Base-by-base conservation (phyloP, 1,140 invertebrate species). In the Elymnias hypermnestra region DNA sequence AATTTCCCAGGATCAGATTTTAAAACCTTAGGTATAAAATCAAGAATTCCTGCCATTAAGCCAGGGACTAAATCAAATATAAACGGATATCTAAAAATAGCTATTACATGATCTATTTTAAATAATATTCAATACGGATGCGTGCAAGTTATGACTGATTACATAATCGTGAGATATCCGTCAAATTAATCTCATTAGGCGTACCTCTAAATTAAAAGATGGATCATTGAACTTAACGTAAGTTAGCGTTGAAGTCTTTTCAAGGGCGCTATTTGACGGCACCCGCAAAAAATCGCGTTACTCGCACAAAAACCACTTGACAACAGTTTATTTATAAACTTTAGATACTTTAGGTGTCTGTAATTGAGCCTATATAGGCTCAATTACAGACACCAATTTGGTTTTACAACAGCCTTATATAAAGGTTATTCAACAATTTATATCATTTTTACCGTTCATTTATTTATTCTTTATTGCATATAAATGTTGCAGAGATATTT, bases 221-320 rank as follows among this genome's bases (percentile, higher is more conserved):
- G 33, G 71, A 74, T 72, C 76, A 73, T 56, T 71, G 71, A 76
- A 74, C 74, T 69, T 63, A 56, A 51, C 61, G 61, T 66, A 61
- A 64, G 69, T 73, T 62, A 72, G 77, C 77, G 77, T 82, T 82
- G 74, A 82, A 73, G 77, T 82, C 72, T 82, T 78, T 82, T 82
- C 72, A 78, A 82, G 74, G 74, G 72, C 74, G 73, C 72, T 72
- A 70, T 70, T 72, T 71, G 55, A 62, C 58, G 58, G 63, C 53
- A 66, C 51, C 48, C 47, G 38, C 54, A 71, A 77, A 73, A 74
- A 72, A 66, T 52, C 21, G 40, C 39, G 42, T 56, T 53, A 54
- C 48, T 45, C 40, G 31, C 35, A 45, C 48, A 52, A 60, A 58
- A 65, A 57, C 36, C 41, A 41, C 35, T 44, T 51, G 28, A 40